Evolutionary conservation across 2,113 vertebrate species (phyloP).

Genomic region (Laticauda laticaudata): DNA sequence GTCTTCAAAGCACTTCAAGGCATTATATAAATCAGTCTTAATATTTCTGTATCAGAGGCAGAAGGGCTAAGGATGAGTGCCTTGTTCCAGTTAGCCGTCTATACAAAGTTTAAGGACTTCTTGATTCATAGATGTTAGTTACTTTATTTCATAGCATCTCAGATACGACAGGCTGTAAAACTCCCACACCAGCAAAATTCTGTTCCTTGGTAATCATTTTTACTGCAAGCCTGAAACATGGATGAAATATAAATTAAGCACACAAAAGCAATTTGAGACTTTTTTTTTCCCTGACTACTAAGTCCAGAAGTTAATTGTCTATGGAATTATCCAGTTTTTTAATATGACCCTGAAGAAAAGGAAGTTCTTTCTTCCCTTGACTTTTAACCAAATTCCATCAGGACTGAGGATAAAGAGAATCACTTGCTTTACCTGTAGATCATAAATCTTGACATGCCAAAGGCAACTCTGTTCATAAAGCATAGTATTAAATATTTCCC

Average conservation of each 20-base stretch:
- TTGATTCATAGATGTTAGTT: background rate
- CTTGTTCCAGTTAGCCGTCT: background rate
- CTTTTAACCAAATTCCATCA: background rate
- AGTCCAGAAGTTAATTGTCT: background rate
- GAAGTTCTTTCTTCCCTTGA: background rate
- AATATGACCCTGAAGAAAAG: background rate
- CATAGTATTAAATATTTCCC: slow-evolving; percentile 56
- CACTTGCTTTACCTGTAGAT: slow-evolving; percentile 45
- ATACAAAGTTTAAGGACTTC: background rate
- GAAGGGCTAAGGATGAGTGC: background rate
- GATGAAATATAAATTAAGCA: background rate
- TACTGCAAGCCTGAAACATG: background rate
- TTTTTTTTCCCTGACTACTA: background rate
- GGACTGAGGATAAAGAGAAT: background rate
- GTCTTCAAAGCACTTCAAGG: background rate
- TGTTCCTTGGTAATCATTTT: background rate
- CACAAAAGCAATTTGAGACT: background rate
- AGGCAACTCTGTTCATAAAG: slow-evolving; percentile 39
- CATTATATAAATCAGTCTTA: background rate
- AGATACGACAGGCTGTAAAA: background rate
- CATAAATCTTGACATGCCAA: slow-evolving; percentile 53
- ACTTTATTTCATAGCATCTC: background rate
- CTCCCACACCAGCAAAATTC: background rate
- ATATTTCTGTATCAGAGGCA: background rate
- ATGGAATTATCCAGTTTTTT: background rate